phyloP scores from a whole-genome alignment of 2,113 vertebrate genomes.

The Jaculus jaculus region DNA sequence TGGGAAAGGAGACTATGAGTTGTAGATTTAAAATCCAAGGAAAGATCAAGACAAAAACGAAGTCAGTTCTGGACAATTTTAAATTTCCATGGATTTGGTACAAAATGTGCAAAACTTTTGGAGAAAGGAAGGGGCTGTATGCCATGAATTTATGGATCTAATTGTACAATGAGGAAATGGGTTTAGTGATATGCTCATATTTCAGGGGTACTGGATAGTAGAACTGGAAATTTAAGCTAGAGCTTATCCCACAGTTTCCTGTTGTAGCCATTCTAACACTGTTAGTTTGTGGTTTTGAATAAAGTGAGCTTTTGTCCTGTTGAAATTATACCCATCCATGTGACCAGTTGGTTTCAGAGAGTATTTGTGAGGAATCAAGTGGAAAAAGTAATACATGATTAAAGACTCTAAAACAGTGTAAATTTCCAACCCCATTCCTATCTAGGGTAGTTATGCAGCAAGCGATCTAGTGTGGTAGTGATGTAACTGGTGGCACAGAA shows the following conservation, averaged over 20 bases:
- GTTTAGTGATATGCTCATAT: neutral
- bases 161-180: neutral
- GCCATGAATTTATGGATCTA: neutral
- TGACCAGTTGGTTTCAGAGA: neutral
- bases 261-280: neutral
- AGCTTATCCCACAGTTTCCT: neutral
- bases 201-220: neutral
- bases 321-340: neutral
- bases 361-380: neutral
- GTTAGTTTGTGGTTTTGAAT: slow-evolving; percentile 5
- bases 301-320: neutral
- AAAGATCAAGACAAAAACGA: neutral
- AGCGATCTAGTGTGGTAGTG: neutral
- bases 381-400: neutral
- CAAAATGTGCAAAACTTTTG: neutral
- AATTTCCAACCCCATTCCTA: neutral
- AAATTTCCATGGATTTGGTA: neutral
- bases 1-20: neutral
- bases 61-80: neutral
- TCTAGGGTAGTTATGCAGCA: neutral
- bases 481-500: neutral
- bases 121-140: neutral
- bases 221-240: neutral
- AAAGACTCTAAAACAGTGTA: neutral
- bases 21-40: neutral